Evolutionary conservation across 1,140 invertebrate genomes (phyloP), one percentile per base, ranked within the genome.

Genomic region (Steinernema feltiae): DNA sequence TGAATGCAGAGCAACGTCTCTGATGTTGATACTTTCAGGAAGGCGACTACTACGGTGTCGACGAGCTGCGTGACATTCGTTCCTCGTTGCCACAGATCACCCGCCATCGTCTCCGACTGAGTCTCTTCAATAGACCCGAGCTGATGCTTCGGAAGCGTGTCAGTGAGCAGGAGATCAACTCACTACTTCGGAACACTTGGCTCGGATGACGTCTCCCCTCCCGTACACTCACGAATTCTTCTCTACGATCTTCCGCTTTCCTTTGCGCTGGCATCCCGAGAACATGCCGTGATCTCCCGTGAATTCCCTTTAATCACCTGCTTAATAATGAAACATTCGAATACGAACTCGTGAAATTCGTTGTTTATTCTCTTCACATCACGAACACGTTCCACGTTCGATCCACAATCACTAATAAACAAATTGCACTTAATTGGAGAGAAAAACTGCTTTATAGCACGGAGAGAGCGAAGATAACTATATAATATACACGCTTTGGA

Each of bases 121-220:
- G 3, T 3, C 12, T 63, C 53, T 63, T 63, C 53, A 21, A 3
- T 12, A 15, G 53, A 15, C 53, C 53, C 53, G 53, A 63, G 12
- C 15, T 63, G 15, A 63, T 63, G 53, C 53, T 63, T 27, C 53
- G 53, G 12, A 63, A 63, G 24, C 53, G 53, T 21, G 53, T 63
- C 53, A 63, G 53, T 21, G 53, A 63, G 53, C 53, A 63, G 53
- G 53, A 63, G 53, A 63, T 63, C 53, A 63, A 63, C 53, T 63
- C 53, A 21, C 53, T 63, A 27, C 53, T 63, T 27, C 53, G 53
- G 15, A 63, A 63, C 53, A 63, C 53, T 21, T 63, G 53, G 53
- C 53, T 63, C 7, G 53, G 53, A 63, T 63, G 41, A 46, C 41
- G 41, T 12, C 7, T 12, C 7, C 41, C n/a, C n/a, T n/a, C n/a